Evolutionary conservation across 2,888 invertebrate species (phyloP).

Genomic region (Leucoptera coffeella): DNA sequence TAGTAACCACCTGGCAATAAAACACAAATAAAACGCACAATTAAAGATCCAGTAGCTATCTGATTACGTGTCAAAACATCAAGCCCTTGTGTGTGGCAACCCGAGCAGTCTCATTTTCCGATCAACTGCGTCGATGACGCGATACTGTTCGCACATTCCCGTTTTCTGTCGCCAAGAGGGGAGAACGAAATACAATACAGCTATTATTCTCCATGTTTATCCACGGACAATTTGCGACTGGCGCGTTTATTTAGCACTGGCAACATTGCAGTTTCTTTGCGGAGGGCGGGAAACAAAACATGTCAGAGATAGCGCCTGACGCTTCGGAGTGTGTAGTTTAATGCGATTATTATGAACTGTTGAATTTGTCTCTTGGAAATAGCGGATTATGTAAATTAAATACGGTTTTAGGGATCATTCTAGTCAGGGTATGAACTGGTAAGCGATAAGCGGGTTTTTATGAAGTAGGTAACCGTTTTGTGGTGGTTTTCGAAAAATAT

Average conservation of each 20-base stretch:
- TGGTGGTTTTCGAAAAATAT: no score
- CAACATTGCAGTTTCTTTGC: conserved; percentile 16
- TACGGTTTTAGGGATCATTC: no score
- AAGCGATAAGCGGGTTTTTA: no score
- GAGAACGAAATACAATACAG: conserved; percentile 32
- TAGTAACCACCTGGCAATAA: no score
- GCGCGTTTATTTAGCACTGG: conserved; percentile 35
- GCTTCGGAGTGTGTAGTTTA: conserved; percentile 12
- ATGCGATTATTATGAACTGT: conserved; percentile 19
- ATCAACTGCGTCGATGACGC: conserved; percentile 10
- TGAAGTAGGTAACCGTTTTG: no score
- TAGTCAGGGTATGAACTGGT: no score
- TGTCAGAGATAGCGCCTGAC: conserved; percentile 6
- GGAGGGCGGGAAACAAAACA: conserved; percentile 1
- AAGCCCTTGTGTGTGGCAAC: conserved; percentile 34
- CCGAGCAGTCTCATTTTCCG: conserved; percentile 14
- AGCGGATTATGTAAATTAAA: conserved; percentile 6
- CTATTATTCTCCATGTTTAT: conserved; percentile 43
- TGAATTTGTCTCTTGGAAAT: conserved; percentile 5
- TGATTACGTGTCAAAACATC: conserved; percentile 1
- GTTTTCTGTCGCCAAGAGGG: conserved; percentile 7
- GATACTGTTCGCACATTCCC: conserved; percentile 7
- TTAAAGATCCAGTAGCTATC: no score
- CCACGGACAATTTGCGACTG: conserved; percentile 45
- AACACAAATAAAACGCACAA: no score